Base-by-base conservation (phyloP, 2,113 vertebrate species). In the Peromyscus californicus region DNA sequence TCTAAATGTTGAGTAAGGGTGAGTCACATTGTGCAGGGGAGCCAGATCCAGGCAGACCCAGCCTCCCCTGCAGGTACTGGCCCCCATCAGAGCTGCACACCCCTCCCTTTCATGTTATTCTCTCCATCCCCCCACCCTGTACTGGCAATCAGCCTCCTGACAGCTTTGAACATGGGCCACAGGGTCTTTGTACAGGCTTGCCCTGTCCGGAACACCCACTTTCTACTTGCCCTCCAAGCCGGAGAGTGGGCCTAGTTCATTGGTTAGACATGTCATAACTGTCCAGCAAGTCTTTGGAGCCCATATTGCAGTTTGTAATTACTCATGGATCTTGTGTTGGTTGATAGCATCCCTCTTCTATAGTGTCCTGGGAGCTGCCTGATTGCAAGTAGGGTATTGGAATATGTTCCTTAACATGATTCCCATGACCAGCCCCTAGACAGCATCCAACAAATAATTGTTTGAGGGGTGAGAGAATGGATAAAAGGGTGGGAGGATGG, bases 121-220 rank as follows among this genome's bases (percentile, higher is more conserved):
- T 39, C 54, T 65, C 69, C 69, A 36, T 72, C 57, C 65, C 39
- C 7, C 48, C 7, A 1, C 48, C 67, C 84, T 84, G 69, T 65
- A 42, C 24, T 45, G 79, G 61, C 74, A 65, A 42, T 76, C 82
- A 63, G 54, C 22, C 45, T 78, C 45, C 82, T 51, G 21, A 36
- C 26, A 65, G 17, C 6, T 83, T 79, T 87, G 42, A 51, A 51
- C 59, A 70, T 36, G 87, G 91, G 63, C 63, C 92, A 51, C 39
- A 6, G 88, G 95, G 19, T 80, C n/a, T 93, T 96, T 94, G 96
- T 83, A 79, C 15, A 9, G 21, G 31, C 57, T 45, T 13, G n/a
- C 8, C 42, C n/a, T 74, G 4, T 74, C 17, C 15, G 15, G 31
- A 89, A 70, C 17, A 42, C 2, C 42, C 7, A 3, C 16, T 69